Base-by-base conservation (phyloP, 2,113 vertebrate genomes). In the Melanocharis versteri region DNA sequence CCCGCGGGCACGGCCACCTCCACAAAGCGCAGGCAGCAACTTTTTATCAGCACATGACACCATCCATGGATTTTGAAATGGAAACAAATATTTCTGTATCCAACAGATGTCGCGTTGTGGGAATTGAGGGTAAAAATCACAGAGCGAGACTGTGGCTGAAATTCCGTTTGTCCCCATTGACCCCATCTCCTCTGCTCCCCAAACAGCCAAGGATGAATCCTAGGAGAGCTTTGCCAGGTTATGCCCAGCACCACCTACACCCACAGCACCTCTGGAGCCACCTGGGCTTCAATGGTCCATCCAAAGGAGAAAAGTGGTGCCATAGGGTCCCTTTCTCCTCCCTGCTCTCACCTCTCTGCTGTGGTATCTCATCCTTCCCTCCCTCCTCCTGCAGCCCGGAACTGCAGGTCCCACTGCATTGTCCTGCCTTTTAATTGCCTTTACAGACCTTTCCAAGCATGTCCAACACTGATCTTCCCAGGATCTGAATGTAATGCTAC, bases 101-200 rank as follows among this genome's bases (percentile, higher is more conserved):
- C 64, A 66, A 60, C 2, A 7, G 71, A 72, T 30, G 33, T 51
- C 1, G 0, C 0, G 0, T 31, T 69, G 66, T 1, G 19, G 51
- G 44, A 81, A 75, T 33, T 35, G 33, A 88, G 68, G 35, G 72
- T 50, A 11, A 30, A 87, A 87, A 47, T 30, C 2, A 8, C 19
- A 9, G 62, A 58, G 17, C 0, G 1, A 79, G 61, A 26, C 40
- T 37, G 27, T 40, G 58, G 40, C 30, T 83, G 42, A 61, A 53
- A 37, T 4, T 54, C 26, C 33, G 26, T 71, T 91, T 6, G 0
- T 70, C 30, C 57, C 71, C 6, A 1, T 3, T 27, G 56, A 60
- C 13, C 27, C 4, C 61, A 31, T 18, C n/a, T 51, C 62, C 50
- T 65, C 54, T 4, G 3, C 66, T 92, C 17, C 45, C 13, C 33